Conservation (phyloP, 1,140 invertebrate species). For the Leptinotarsa lineolata region DNA sequence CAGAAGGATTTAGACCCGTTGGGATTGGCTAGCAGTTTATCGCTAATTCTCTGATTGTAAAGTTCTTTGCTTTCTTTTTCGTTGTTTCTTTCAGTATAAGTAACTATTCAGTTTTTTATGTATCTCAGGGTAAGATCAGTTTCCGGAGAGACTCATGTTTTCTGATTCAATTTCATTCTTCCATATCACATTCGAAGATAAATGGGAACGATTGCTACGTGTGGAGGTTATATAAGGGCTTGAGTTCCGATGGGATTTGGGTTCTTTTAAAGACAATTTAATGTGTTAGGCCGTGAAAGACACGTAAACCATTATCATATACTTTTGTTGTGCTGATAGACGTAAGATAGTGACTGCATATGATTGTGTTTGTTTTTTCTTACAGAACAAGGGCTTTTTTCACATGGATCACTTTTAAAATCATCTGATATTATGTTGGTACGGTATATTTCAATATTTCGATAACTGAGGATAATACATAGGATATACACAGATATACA, state of each 20-base stretch:
- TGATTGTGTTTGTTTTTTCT: too few relatives aligned
- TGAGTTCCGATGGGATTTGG: neutral
- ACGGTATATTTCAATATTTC: too few relatives aligned
- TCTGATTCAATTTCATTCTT: neutral
- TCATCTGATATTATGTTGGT: too few relatives aligned
- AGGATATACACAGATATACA: too few relatives aligned
- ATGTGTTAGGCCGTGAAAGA: conserved; percentile 3
- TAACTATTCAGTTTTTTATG: conserved; percentile 9
- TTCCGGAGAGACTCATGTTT: conserved; percentile 6
- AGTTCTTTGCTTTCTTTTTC: too few relatives aligned
- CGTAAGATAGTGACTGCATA: too few relatives aligned
- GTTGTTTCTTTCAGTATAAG: neutral
- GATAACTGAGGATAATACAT: too few relatives aligned
- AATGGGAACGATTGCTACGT: conserved; percentile 20
- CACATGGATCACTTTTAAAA: too few relatives aligned
- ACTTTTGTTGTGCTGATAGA: neutral
- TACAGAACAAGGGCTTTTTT: too few relatives aligned
- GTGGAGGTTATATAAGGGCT: conserved; percentile 3
- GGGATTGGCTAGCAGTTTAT: too few relatives aligned
- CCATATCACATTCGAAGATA: neutral
- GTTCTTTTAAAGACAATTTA: conserved; percentile 6
- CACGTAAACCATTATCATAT: conserved; percentile 2
- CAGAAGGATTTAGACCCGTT: too few relatives aligned
- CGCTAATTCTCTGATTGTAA: too few relatives aligned
- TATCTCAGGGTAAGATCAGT: conserved; percentile 7